Base-by-base conservation (phyloP, 2,113 vertebrate species). In the Labeo catla region DNA sequence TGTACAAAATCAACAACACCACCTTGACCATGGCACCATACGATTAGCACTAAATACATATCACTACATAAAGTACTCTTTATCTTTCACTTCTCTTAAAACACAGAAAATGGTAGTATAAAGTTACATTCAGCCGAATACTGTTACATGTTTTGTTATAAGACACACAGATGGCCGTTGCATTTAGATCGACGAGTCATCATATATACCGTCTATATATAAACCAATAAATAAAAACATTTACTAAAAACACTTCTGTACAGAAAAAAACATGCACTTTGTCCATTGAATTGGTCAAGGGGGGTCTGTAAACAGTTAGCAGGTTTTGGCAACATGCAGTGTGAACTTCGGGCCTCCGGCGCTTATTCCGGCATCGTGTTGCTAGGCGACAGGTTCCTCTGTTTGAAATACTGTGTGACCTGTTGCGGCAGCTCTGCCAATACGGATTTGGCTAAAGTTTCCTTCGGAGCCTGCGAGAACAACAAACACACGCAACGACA, bases 321-420 rank as follows among this genome's bases (percentile, higher is more conserved):
- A 85, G 39, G 92, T 88, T 93, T 86, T 87, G 59, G 94, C 90
- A 84, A 91, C 96, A 96, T 97, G 96, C 96, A 96, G 92, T 90
- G 88, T 90, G 88, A 90, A 57, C 47, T 77, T 84, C 45, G 1
- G 3, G 90, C 54, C 4, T 2, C 13, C n/a, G 61, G 57, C 82
- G 93, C 87, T 95, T 96, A 99, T 68, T 97, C 95, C 0, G 95
- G 94, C 50, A 97, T 96, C 0, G 95, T 92, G 94, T 96, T 96
- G 94, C 93, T 93, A 84, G 98, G 98, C 0, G 97, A 95, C 91
- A 99, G 91, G 92, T 98, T 99, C 92, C 95, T 93, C 92, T 98
- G 97, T 93, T 99, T 99, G 93, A 99, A 99, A 92, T 99, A 99
- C 95, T 98, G 97, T 74, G 98, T 96, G 2, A 99, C 98, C 93